These are phyloP conservation scores for Lacanobia wlatinum DNA, from an alignment of 2,888 invertebrate species.

Conservation along the genomic window DNA sequence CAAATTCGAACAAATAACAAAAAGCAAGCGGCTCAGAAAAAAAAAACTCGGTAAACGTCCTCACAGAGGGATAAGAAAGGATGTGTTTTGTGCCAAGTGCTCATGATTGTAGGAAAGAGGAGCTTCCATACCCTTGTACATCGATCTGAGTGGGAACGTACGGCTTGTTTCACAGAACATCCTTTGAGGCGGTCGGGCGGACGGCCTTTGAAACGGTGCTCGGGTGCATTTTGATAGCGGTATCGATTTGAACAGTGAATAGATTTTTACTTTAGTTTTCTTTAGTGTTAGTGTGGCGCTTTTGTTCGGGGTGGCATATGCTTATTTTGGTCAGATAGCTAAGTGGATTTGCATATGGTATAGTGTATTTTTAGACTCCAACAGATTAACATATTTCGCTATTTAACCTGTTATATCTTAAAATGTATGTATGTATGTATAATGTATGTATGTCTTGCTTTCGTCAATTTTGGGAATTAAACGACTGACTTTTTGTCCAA, in stretches of 20 bases:
- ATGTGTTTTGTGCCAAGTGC: constrained; percentile 76
- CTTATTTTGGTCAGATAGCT: constrained; percentile 3
- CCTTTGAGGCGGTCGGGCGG: constrained; percentile 82
- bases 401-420: too few relatives aligned
- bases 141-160: constrained; percentile 84
- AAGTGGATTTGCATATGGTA: background rate
- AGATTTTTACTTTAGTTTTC: constrained; percentile 80
- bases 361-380: background rate
- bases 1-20: constrained; percentile 28
- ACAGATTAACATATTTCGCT: too few relatives aligned
- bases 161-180: constrained; percentile 81
- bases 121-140: constrained; percentile 74
- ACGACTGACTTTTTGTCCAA: too few relatives aligned
- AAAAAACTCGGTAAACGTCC: constrained; percentile 66
- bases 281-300: constrained; percentile 45
- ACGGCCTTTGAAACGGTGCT: constrained; percentile 82
- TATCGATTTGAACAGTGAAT: constrained; percentile 86
- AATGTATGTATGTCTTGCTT: too few relatives aligned
- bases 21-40: constrained; percentile 45
- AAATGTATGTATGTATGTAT: too few relatives aligned
- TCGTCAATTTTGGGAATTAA: too few relatives aligned
- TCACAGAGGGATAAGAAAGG: constrained; percentile 73
- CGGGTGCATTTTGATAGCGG: constrained; percentile 85
- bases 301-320: constrained; percentile 32
- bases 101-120: constrained; percentile 73